Percentiles rank a stretch among this genome's conserved stretches.
Evolutionary conservation across 2,888 invertebrate genomes (phyloP).

Genomic region (Neelides folsomi): DNA sequence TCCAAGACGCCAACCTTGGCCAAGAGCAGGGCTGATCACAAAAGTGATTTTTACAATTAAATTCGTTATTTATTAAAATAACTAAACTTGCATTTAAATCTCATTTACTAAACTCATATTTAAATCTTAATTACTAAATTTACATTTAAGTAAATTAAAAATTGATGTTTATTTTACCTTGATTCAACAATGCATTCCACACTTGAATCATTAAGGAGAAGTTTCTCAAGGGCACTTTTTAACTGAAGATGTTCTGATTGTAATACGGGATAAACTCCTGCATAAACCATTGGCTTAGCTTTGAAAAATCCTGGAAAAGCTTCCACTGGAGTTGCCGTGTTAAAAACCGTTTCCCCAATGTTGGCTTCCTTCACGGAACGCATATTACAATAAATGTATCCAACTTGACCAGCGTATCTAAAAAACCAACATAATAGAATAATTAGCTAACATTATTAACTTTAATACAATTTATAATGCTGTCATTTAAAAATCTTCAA

Average conservation of each 20-base stretch:
- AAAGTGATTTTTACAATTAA: no score
- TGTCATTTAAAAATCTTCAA: conserved; percentile 3
- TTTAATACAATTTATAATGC: neutral
- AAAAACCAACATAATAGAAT: no score
- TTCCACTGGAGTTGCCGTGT: conserved; percentile 44
- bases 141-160: no score
- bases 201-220: conserved; percentile 86
- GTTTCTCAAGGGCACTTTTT: conserved; percentile 70
- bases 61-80: no score
- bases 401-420: conserved; percentile 77
- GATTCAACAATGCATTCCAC: conserved; percentile 68
- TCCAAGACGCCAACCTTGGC: conserved; percentile 77
- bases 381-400: conserved; percentile 72
- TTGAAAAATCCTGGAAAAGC: conserved; percentile 52
- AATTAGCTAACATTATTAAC: neutral
- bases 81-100: no score
- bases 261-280: conserved; percentile 81
- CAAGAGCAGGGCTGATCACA: conserved; percentile 60
- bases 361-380: conserved; percentile 55
- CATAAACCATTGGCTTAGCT: conserved; percentile 68
- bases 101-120: neutral
- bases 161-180: conserved; percentile 49
- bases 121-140: neutral
- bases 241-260: conserved; percentile 66
- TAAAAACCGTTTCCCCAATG: conserved; percentile 63